Evolutionary conservation across 1,140 invertebrate species (phyloP).

Genomic region (Odontomachus brunneus): DNA sequence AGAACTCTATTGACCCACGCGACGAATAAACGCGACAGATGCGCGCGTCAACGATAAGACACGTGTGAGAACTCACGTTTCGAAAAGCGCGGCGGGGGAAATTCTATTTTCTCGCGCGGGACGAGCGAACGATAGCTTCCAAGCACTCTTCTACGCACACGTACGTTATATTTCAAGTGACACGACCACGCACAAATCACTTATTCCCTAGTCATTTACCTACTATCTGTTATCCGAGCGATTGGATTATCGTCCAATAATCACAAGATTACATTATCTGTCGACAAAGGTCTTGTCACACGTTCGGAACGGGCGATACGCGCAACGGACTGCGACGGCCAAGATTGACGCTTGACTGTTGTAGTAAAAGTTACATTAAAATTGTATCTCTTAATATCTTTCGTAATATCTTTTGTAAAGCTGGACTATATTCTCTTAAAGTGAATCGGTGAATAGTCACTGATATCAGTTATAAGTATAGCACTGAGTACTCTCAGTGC

Average conservation of each 20-base stretch:
- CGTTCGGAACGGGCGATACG: not conserved
- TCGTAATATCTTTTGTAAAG: no score
- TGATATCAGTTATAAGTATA: no score
- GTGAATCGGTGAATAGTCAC: no score
- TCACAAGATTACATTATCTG: slow-evolving; percentile 9
- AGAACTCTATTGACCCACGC: slow-evolving; percentile 16
- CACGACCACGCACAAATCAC: not conserved
- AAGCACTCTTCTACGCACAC: no score
- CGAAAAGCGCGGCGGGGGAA: not conserved
- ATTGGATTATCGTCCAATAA: slow-evolving; percentile 9
- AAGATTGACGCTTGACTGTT: no score
- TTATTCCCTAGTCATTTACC: not conserved
- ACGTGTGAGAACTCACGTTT: slow-evolving; percentile 11
- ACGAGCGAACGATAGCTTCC: not conserved
- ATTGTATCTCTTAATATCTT: no score
- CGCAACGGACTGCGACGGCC: no score
- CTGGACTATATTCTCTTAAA: no score
- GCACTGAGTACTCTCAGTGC: no score
- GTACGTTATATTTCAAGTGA: not conserved
- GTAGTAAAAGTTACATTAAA: no score
- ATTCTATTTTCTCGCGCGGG: not conserved
- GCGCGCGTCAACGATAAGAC: not conserved
- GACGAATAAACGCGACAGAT: slow-evolving; percentile 1
- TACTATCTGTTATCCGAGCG: not conserved
- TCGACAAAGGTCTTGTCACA: not conserved